phyloP scores from a whole-genome alignment of 2,888 invertebrate species.

The Odontocolon sp. region DNA sequence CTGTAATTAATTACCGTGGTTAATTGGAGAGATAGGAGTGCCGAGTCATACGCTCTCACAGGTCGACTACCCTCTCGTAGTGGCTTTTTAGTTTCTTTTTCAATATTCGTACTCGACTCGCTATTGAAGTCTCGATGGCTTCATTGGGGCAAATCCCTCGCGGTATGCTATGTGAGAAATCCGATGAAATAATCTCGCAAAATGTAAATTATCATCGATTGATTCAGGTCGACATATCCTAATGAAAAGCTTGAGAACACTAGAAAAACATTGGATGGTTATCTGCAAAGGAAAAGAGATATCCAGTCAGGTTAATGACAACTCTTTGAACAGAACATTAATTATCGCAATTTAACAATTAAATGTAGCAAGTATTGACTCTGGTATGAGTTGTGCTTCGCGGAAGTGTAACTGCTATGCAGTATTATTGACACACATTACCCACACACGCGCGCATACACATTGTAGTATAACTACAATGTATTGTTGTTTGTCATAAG shows the following conservation, averaged over 20 bases:
- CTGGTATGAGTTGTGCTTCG: no score
- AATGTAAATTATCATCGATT: conserved; percentile 16
- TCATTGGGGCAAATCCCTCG: conserved; percentile 9
- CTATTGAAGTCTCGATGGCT: conserved; percentile 51
- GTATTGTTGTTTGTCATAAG: no score
- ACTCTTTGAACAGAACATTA: no score
- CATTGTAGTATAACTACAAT: no score
- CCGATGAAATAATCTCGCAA: conserved; percentile 17
- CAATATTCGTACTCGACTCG: conserved; percentile 44
- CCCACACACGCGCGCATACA: no score
- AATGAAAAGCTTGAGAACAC: background rate
- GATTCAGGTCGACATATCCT: background rate
- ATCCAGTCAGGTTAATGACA: no score
- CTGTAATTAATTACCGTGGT: conserved; percentile 68
- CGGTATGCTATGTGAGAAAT: conserved; percentile 3
- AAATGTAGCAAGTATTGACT: no score
- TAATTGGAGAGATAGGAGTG: conserved; percentile 66
- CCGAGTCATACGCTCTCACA: conserved; percentile 18
- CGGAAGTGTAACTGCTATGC: no score
- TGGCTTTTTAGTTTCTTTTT: conserved; percentile 61
- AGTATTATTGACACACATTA: no score
- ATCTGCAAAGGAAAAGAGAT: no score
- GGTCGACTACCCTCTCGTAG: conserved; percentile 19
- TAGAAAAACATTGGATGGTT: no score
- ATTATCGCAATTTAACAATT: no score